A percentile compares a stretch with the other conserved stretches of the same genome.
Evolutionary conservation across 2,888 invertebrate species (phyloP).

Genomic region (Hipparchia sbordonii): DNA sequence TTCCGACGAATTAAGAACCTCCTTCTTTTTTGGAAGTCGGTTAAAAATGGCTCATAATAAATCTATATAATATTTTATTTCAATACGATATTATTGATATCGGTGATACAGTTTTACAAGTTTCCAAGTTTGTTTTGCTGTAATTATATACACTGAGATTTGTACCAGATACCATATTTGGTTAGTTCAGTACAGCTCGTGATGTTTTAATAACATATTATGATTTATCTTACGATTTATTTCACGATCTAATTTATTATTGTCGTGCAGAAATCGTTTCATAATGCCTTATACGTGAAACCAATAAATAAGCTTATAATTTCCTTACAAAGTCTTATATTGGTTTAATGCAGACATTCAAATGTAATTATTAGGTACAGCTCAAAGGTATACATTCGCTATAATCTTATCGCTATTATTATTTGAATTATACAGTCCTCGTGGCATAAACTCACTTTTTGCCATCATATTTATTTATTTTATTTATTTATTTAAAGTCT

Average conservation of each 20-base stretch:
- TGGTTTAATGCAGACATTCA: neutral
- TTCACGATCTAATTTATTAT: conserved; percentile 30
- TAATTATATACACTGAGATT: conserved; percentile 4
- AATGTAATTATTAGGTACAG: too few species aligned
- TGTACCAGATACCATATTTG: conserved; percentile 22
- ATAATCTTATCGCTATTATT: too few species aligned
- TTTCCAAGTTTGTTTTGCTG: conserved; percentile 16
- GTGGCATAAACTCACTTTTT: too few species aligned
- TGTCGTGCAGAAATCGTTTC: conserved; percentile 15
- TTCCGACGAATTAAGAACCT: too few species aligned
- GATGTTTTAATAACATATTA: conserved; percentile 27
- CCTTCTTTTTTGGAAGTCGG: too few species aligned
- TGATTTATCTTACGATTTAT: conserved; percentile 18
- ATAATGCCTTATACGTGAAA: conserved; percentile 26
- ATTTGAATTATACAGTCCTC: too few species aligned
- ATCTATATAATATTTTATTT: too few species aligned
- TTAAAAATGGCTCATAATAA: too few species aligned
- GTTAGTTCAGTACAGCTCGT: conserved; percentile 11
- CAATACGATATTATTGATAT: neutral
- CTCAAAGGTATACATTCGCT: too few species aligned
- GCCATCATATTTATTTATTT: too few species aligned
- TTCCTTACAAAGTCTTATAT: neutral
- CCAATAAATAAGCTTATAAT: conserved; percentile 18
- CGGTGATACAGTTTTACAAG: conserved; percentile 14
- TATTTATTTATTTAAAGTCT: too few species aligned